Evolutionary conservation across 2,888 invertebrate genomes (phyloP).

Genomic region (Chorisops tibialis): DNA sequence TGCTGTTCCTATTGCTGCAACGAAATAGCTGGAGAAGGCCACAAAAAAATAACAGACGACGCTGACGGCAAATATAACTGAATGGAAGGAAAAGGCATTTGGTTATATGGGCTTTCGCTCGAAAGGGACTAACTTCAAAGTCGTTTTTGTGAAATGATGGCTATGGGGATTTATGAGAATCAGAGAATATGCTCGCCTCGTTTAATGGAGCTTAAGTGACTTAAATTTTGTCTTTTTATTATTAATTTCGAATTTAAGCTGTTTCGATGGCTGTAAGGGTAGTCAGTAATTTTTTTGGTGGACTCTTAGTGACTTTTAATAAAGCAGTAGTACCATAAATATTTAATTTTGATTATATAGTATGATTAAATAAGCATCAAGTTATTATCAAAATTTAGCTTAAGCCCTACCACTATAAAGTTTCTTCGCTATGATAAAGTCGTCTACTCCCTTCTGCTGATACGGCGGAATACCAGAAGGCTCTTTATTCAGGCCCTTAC

Average conservation of each 20-base stretch:
- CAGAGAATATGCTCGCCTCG: conserved; percentile 31
- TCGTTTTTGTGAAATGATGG: conserved; percentile 9
- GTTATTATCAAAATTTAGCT: too few species aligned
- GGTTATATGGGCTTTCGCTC: neutral
- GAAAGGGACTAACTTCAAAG: neutral
- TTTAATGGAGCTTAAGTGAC: conserved; percentile 30
- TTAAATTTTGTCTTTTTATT: conserved; percentile 12
- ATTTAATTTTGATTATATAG: too few species aligned
- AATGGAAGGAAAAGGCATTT: neutral
- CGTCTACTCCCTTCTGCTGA: too few species aligned
- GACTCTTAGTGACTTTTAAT: too few species aligned
- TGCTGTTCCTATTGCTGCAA: neutral
- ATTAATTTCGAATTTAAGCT: conserved; percentile 1
- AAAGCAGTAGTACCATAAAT: too few species aligned
- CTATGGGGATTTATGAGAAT: conserved; percentile 26
- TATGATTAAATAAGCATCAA: too few species aligned
- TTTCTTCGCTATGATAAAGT: too few species aligned
- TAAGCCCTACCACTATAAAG: too few species aligned
- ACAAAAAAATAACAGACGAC: neutral
- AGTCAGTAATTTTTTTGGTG: too few species aligned
- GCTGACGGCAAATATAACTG: neutral
- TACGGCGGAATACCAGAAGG: too few species aligned
- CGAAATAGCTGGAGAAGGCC: neutral
- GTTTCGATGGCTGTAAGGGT: too few species aligned
- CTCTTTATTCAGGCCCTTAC: too few species aligned